Evolutionary conservation across 2,797 vertebrate genomes (phyloP), one percentile per base, ranked within the genome.

Genomic region (Chaetophractus vellerosus): DNA sequence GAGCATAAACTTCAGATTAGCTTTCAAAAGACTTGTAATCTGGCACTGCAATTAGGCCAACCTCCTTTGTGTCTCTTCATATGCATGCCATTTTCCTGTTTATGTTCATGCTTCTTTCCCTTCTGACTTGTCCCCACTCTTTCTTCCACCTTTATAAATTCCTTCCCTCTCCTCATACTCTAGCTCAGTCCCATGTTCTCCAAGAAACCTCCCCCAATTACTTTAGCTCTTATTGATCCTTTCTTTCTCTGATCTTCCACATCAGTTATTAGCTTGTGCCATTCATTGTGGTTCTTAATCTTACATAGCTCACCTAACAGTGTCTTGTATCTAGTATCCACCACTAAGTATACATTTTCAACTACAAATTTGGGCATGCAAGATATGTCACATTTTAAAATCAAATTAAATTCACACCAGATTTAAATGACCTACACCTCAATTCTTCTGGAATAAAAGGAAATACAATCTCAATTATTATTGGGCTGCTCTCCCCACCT

Each of bases 361-460:
- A 78, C 28, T 66, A 80, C 41, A 93, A 82, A 86, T 92, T 64
- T 52, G 80, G 33, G 24, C 38, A 15, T 82, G 24, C 15, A 79
- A 92, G 28, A 86, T 71, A 72, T 86, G 24, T 12, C 64, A 76
- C 11, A 15, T 41, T 87, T 72, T 6, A 69, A 76, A 52, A 82
- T 92, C 76, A 74, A 92, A 82, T 83, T 72, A 91, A 88, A 93
- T 76, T 91, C 26, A 92, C 26, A 4, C 24, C 50, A 59, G 68
- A 76, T 33, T n/a, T 78, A n/a, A 89, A 6, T 63, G 36, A 75
- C 36, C 16, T 33, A 19, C 41, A 36, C 24, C 55, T 92, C 64
- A 72, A 84, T 84, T 92, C 71, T 74, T n/a, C 41, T 94, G 28
- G 48, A 41, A 26, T 41, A 75, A 52, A 83, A 83, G 50, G 83